Evolutionary conservation across 2,797 vertebrate species (phyloP).

Genomic region (Diplodus puntazzo): DNA sequence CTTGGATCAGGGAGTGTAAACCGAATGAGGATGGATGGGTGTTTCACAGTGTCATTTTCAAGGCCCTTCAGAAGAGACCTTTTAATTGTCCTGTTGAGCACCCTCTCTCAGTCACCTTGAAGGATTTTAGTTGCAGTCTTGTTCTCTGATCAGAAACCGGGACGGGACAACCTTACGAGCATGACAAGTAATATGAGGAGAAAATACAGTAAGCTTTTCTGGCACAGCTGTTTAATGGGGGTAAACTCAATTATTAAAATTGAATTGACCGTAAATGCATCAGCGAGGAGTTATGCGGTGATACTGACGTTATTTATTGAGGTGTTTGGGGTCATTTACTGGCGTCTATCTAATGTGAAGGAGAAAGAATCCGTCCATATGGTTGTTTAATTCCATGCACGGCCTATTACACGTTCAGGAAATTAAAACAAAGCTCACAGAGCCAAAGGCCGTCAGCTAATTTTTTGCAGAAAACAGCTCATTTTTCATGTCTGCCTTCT

Average conservation of each 20-base stretch:
- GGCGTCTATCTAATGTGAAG: constrained; percentile 58
- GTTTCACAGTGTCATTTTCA: constrained; percentile 22
- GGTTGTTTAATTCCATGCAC: constrained; percentile 76
- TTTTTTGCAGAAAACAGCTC: constrained; percentile 71
- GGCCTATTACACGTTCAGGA: constrained; percentile 76
- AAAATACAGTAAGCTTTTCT: constrained; percentile 47
- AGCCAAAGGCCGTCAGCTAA: constrained; percentile 71
- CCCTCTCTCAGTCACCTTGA: constrained; percentile 49
- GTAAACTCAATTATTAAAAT: constrained; percentile 75
- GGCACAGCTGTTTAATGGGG: constrained; percentile 61
- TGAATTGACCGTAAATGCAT: constrained; percentile 61
- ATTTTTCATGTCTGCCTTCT: constrained; percentile 71
- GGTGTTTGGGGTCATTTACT: constrained; percentile 68
- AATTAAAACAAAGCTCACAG: constrained; percentile 78
- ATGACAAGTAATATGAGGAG: constrained; percentile 39
- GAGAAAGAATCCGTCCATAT: constrained; percentile 62
- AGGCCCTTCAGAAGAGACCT: constrained; percentile 39
- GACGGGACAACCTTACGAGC: constrained; percentile 28
- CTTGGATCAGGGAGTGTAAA: constrained; percentile 54
- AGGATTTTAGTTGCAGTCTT: constrained; percentile 9
- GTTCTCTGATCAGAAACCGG: constrained; percentile 42
- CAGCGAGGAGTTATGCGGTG: constrained; percentile 47
- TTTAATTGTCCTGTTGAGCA: constrained; percentile 38
- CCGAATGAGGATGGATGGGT: constrained; percentile 51
- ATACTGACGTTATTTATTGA: constrained; percentile 70